Evolutionary conservation across 1,140 invertebrate species (phyloP).

Genomic region (Rhagoletis zephyria): DNA sequence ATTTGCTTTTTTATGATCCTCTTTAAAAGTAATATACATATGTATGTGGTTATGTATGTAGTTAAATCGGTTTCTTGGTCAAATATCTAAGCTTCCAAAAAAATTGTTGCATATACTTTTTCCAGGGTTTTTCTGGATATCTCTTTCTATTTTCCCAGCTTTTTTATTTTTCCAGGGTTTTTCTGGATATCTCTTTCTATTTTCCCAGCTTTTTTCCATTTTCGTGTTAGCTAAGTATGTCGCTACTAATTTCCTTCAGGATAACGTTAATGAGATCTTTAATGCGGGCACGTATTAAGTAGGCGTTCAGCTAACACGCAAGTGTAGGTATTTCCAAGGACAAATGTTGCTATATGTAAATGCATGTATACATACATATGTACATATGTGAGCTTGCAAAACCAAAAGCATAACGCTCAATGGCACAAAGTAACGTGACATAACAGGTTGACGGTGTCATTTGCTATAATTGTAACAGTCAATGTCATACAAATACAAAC

Average conservation of each 20-base stretch:
- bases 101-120: no score
- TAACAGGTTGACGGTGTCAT: constrained; percentile 25
- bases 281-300: background rate
- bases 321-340: background rate
- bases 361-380: background rate
- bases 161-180: no score
- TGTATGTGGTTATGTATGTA: no score
- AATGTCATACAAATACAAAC: background rate
- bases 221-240: no score
- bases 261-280: constrained; percentile 53
- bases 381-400: background rate
- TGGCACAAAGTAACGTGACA: constrained; percentile 10
- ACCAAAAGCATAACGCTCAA: background rate
- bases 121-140: no score
- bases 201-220: no score
- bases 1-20: no score
- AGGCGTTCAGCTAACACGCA: background rate
- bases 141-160: no score
- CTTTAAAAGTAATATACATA: no score
- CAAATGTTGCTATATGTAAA: background rate
- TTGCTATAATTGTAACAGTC: constrained; percentile 11
- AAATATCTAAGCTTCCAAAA: no score
- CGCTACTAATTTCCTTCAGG: constrained; percentile 50
- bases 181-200: no score
- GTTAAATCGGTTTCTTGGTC: no score